These are phyloP conservation scores for Ptiloglossa arizonensis DNA, from an alignment of 1,140 invertebrate species.

Conservation along the genomic window DNA sequence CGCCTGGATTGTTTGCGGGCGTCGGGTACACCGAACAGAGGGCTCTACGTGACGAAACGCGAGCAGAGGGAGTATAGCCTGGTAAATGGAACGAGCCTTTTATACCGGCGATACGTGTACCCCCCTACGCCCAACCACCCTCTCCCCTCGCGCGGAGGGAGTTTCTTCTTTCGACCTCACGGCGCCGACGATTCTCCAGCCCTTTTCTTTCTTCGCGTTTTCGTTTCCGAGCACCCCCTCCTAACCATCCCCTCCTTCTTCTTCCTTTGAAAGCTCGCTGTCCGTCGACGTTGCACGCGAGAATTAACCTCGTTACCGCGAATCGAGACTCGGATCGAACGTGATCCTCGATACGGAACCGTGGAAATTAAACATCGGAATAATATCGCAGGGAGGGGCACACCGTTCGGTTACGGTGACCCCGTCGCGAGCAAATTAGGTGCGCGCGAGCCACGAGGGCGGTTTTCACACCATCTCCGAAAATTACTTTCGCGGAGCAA, in stretches of 20 bases:
- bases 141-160: too few species aligned
- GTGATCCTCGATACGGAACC: too few species aligned
- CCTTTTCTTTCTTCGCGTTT: constrained; percentile 9
- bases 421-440: too few species aligned
- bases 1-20: too few species aligned
- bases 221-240: background rate
- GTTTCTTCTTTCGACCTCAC: background rate
- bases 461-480: too few species aligned
- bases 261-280: background rate
- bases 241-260: too few species aligned
- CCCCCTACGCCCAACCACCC: too few species aligned
- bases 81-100: constrained; percentile 70
- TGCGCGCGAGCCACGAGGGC: too few species aligned
- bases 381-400: too few species aligned
- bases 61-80: constrained; percentile 28
- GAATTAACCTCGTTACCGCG: constrained; percentile 37
- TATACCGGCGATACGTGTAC: constrained; percentile 53
- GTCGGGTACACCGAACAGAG: constrained; percentile 47
- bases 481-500: too few species aligned
- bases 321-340: background rate
- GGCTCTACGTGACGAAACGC: constrained; percentile 50
- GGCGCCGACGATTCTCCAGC: constrained; percentile 13
- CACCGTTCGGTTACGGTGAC: too few species aligned
- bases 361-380: background rate
- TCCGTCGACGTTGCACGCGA: constrained; percentile 1